Percentiles rank a stretch among this genome's conserved stretches.
Conservation (phyloP, 2,113 vertebrate genomes). For the Cnemophilus loriae region DNA sequence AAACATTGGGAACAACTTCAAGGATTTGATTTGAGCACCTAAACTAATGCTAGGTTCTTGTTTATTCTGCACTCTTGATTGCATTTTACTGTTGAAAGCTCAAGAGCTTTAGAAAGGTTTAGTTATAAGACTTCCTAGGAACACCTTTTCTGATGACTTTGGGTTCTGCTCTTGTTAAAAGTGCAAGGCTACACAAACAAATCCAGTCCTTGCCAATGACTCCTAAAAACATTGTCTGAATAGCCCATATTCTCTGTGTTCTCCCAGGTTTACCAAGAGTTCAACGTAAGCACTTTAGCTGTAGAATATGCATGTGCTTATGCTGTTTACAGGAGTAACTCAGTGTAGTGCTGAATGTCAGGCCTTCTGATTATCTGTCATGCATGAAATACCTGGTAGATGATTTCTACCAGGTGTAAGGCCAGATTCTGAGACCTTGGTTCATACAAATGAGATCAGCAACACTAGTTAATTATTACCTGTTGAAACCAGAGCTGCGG, state of each 20-base stretch:
- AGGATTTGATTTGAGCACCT: neutral
- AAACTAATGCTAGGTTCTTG: slow-evolving; percentile 8
- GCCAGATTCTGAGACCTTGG: neutral
- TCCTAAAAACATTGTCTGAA: neutral
- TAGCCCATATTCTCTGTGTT: neutral
- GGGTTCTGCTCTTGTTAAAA: neutral
- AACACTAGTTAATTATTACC: neutral
- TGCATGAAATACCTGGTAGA: neutral
- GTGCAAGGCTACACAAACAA: neutral
- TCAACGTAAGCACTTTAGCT: neutral
- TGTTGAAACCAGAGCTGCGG: neutral
- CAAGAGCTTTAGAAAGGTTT: neutral
- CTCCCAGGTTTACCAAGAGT: neutral
- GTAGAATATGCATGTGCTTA: neutral
- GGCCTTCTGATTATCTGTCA: neutral
- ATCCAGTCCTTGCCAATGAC: neutral
- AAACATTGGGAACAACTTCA: slow-evolving; percentile 13
- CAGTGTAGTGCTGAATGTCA: neutral
- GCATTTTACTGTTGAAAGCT: neutral
- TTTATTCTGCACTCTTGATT: neutral
- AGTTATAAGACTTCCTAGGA: neutral
- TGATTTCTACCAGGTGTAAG: neutral
- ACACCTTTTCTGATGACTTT: neutral
- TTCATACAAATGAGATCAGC: neutral
- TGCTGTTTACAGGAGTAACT: neutral